Percentiles rank a stretch among this genome's conserved stretches.
These are phyloP conservation scores for Torymus aiolomorphi DNA, from an alignment of 2,888 invertebrate genomes.

Conservation along the genomic window DNA sequence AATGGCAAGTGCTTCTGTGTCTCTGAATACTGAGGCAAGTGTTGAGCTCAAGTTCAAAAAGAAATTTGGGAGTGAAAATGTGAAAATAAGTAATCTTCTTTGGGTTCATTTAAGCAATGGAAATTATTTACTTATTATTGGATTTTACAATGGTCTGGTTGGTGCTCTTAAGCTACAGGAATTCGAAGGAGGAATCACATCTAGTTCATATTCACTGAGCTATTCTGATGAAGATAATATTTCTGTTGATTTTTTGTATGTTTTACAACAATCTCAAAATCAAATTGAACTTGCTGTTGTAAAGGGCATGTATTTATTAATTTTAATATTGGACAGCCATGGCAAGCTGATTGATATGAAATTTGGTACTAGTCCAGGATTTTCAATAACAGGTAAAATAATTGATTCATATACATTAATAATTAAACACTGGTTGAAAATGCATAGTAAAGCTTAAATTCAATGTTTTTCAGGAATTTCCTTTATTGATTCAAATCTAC, in stretches of 20 bases:
- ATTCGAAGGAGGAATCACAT: conserved; percentile 46
- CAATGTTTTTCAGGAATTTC: conserved; percentile 63
- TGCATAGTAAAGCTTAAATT: not conserved
- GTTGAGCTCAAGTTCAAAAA: conserved; percentile 54
- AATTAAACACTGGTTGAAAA: not conserved
- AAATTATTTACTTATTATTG: conserved; percentile 65
- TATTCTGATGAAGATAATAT: conserved; percentile 64
- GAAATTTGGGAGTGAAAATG: conserved; percentile 50
- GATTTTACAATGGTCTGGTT: conserved; percentile 68
- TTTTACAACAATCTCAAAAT: conserved; percentile 57
- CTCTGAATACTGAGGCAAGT: conserved; percentile 18
- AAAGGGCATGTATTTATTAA: conserved; percentile 65
- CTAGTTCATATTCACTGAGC: conserved; percentile 57
- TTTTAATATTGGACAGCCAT: conserved; percentile 59
- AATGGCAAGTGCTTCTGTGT: conserved; percentile 55
- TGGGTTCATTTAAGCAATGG: conserved; percentile 64
- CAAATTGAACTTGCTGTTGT: conserved; percentile 62
- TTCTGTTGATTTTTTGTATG: conserved; percentile 61
- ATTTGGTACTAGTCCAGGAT: conserved; percentile 62
- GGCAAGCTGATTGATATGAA: conserved; percentile 61
- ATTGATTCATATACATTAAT: not conserved
- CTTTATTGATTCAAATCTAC: conserved; percentile 56
- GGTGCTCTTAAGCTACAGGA: conserved; percentile 61
- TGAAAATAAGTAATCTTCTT: conserved; percentile 63
- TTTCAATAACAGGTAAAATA: conserved; percentile 68